These are phyloP conservation scores for Coracopsis vasa DNA, from an alignment of 2,113 vertebrate species.

Conservation along the genomic window DNA sequence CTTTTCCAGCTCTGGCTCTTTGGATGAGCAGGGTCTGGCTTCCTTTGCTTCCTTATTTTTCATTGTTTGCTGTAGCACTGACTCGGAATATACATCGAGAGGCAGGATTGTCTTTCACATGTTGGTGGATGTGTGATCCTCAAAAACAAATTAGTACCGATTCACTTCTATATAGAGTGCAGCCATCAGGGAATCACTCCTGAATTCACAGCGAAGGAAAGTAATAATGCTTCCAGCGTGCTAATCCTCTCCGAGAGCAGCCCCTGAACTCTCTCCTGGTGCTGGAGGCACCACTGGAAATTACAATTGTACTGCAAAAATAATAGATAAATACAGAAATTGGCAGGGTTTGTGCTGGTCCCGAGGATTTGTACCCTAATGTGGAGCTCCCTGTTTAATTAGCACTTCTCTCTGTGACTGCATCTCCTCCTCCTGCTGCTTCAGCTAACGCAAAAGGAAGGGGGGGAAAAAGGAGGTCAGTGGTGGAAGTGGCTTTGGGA, in stretches of 20 bases:
- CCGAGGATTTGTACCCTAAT: constrained; percentile 65
- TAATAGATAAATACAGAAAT: constrained; percentile 61
- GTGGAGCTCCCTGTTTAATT: constrained; percentile 70
- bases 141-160: constrained; percentile 71
- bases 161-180: constrained; percentile 64
- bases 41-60: constrained; percentile 25
- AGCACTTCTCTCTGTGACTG: constrained; percentile 41
- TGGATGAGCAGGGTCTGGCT: background rate
- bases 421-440: constrained; percentile 16
- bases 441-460: background rate
- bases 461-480: background rate
- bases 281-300: constrained; percentile 58
- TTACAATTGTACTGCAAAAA: constrained; percentile 53
- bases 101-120: constrained; percentile 65
- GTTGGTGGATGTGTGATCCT: constrained; percentile 69
- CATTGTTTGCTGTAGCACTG: constrained; percentile 33
- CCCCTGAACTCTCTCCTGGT: constrained; percentile 46
- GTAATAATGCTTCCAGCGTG: constrained; percentile 59
- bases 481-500: constrained; percentile 28
- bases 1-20: background rate
- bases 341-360: constrained; percentile 54
- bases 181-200: constrained; percentile 66
- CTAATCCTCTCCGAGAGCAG: constrained; percentile 60
- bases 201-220: constrained; percentile 60
- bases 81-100: constrained; percentile 50